Base-by-base conservation (phyloP, 2,888 invertebrate species). In the Drosophila basisetae region DNA sequence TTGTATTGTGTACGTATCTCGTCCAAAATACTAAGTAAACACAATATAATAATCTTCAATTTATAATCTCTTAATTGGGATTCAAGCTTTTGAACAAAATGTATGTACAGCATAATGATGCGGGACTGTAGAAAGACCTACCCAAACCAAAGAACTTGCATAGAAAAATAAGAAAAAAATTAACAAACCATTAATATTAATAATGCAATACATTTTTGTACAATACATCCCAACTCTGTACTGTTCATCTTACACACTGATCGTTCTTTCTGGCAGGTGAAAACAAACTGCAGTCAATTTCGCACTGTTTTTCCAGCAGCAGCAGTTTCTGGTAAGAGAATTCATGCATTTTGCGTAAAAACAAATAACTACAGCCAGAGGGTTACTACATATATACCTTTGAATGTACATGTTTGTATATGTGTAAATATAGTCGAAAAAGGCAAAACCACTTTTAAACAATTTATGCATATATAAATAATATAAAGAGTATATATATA, bases 381-480 rank as follows among this genome's bases (percentile, higher is more conserved):
- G 47, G n/a, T 39, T 39, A 39, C 18, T 39, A 39, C 9, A 39
- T 37, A 16, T 6, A 37, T 37, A 37, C 16, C 16, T 41, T 18
- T 33, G 18, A 30, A 52, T 28, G 52, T 30, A 39, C 37, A n/a
- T 41, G 10, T n/a, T 68, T 35, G 43, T 55, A 43, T 18, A 33
- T 35, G 22, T 58, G 22, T 16, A 55, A 25, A 25, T 37, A 37
- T 16, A 28, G 39, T 18, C 18, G 39, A 47, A 39, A 59, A 54
- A 59, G 31, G 56, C 30, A 43, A 41, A 58, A 41, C 31, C 62
- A 68, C 68, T 73, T 63, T 58, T 68, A 66, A 60, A 60, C 54
- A 76, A 64, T 68, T 60, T 66, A 73, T 73, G 22, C 56, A 61
- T 33, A 56, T 31, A 37, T 28, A 64, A 28, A 37, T 22, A 18